Evolutionary conservation across 2,113 vertebrate species (phyloP).

Genomic region (Ciconia stormi): DNA sequence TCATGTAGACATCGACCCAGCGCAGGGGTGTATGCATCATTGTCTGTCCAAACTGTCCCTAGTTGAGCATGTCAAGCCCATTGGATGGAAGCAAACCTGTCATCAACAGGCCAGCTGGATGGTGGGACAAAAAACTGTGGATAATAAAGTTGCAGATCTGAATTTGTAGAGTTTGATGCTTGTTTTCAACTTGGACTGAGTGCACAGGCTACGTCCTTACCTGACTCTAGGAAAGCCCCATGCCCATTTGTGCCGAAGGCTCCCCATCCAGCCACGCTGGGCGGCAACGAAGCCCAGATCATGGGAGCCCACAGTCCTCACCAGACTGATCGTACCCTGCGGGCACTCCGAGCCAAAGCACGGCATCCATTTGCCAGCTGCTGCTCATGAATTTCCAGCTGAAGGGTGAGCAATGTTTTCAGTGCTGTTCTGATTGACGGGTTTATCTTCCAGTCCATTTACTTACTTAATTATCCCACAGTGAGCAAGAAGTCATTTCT

Average conservation of each 20-base stretch:
- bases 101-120: background rate
- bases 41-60: background rate
- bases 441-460: slow-evolving; percentile 59
- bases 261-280: accelerated
- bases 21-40: background rate
- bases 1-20: background rate
- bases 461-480: slow-evolving; percentile 48
- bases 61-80: accelerated
- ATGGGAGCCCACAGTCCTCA: accelerated
- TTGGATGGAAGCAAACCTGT: background rate
- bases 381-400: background rate
- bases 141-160: background rate
- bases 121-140: background rate
- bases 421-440: background rate
- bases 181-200: accelerated
- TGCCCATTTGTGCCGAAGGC: background rate
- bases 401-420: background rate
- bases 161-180: background rate
- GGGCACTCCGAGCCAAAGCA: accelerated
- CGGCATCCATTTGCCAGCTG: background rate
- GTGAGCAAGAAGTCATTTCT: slow-evolving; percentile 10
- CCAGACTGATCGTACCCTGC: accelerated
- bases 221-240: background rate
- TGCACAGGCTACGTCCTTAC: background rate
- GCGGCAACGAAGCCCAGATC: background rate